A percentile compares a stretch with the other conserved stretches of the same genome.
Evolutionary conservation across 1,140 invertebrate genomes (phyloP).

Genomic region (Heliconius hewitsoni): DNA sequence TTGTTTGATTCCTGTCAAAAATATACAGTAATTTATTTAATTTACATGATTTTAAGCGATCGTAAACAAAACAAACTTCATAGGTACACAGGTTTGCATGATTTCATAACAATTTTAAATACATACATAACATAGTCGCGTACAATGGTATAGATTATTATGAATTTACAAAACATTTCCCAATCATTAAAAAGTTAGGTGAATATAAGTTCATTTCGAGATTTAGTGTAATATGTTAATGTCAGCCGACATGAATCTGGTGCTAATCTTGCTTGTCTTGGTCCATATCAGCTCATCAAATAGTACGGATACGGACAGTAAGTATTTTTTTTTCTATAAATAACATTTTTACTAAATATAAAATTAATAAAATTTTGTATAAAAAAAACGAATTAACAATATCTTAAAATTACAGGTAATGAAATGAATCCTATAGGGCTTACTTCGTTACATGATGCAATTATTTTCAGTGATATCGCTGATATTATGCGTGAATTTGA

Average conservation of each 20-base stretch:
- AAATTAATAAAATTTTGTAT: not conserved
- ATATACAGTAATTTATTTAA: not conserved
- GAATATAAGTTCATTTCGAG: not conserved
- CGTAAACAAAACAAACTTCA: not conserved
- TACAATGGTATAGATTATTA: conserved; percentile 15
- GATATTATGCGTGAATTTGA: conserved; percentile 71
- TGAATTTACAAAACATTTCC: conserved; percentile 17
- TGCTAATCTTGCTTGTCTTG: conserved; percentile 29
- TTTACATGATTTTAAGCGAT: not conserved
- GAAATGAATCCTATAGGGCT: conserved; percentile 48
- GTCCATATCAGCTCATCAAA: conserved; percentile 21
- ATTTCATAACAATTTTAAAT: conserved; percentile 19
- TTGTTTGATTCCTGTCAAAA: conserved; percentile 73
- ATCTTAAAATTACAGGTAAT: conserved; percentile 34
- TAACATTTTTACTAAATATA: not conserved
- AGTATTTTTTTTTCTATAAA: conserved; percentile 2
- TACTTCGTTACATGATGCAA: conserved; percentile 62
- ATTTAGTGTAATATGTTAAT: not conserved
- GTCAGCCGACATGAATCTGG: conserved; percentile 19
- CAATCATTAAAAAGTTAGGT: not conserved
- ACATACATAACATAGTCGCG: not conserved
- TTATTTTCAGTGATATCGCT: conserved; percentile 68
- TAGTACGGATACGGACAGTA: conserved; percentile 55
- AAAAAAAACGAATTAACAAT: not conserved
- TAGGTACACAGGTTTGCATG: not conserved